Percentiles rank a stretch among this genome's conserved stretches.
Evolutionary conservation across 1,140 invertebrate species (phyloP).

Genomic region (Saccostrea echinata): DNA sequence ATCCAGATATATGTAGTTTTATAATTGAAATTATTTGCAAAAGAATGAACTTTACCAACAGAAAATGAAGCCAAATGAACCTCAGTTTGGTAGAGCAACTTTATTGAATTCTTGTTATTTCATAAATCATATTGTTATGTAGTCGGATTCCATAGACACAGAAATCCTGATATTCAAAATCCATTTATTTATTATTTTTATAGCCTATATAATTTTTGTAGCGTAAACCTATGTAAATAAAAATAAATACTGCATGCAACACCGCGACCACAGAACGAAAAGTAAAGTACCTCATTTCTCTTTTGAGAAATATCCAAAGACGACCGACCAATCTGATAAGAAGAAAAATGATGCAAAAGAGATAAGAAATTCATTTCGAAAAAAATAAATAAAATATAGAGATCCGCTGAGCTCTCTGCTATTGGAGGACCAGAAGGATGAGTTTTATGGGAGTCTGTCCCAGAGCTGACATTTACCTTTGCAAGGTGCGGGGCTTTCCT

Average conservation of each 20-base stretch:
- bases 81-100: no score
- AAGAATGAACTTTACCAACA: neutral
- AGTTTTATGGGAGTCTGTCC: slow-evolving; percentile 8
- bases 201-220: neutral
- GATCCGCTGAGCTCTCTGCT: neutral
- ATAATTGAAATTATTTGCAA: neutral
- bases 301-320: neutral
- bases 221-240: neutral
- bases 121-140: no score
- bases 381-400: slow-evolving; percentile 15
- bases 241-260: neutral
- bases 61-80: neutral
- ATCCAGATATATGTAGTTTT: neutral
- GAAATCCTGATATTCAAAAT: neutral
- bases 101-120: no score
- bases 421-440: neutral
- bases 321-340: neutral
- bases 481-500: neutral
- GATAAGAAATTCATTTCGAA: neutral
- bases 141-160: no score
- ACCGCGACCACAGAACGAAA: neutral
- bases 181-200: neutral
- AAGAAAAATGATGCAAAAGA: slow-evolving; percentile 24
- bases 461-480: neutral
- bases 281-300: neutral